These are phyloP conservation scores for Molossus molossus DNA, from an alignment of 2,797 vertebrate species.

Conservation along the genomic window DNA sequence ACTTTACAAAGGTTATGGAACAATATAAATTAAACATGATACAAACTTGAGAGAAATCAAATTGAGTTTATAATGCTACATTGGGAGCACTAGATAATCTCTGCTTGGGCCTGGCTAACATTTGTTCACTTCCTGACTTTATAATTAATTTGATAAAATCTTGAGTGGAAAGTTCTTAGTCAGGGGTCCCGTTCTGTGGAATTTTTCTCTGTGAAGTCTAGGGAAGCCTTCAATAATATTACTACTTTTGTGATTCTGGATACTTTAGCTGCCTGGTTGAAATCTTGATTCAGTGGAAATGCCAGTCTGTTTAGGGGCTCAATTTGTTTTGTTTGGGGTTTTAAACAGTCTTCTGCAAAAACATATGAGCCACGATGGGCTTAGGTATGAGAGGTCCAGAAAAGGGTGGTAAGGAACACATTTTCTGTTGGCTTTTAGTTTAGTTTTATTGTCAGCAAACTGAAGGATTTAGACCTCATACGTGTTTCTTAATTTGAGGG, in stretches of 20 bases:
- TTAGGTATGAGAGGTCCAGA: constrained; percentile 15
- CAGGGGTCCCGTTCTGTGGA: not conserved
- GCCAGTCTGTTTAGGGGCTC: not conserved
- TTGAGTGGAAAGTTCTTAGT: not conserved
- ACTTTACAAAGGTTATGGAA: constrained; percentile 12
- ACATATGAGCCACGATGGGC: not conserved
- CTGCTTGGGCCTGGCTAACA: not conserved
- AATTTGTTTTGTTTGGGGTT: constrained; percentile 47
- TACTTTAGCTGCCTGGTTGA: not conserved
- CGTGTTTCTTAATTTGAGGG: constrained; percentile 52
- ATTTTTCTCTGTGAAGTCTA: not conserved
- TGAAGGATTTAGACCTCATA: not conserved
- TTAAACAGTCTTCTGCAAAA: constrained; percentile 66
- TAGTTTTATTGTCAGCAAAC: constrained; percentile 45
- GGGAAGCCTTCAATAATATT: constrained; percentile 18
- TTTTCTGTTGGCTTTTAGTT: constrained; percentile 41
- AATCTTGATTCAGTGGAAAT: constrained; percentile 61
- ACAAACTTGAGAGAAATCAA: constrained; percentile 51
- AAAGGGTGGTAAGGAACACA: not conserved
- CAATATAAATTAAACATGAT: constrained; percentile 62
- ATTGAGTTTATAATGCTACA: constrained; percentile 13
- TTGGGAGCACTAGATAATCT: not conserved
- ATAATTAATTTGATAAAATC: constrained; percentile 30
- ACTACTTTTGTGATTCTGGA: constrained; percentile 5
- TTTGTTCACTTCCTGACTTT: constrained; percentile 28